Evolutionary conservation across 2,113 vertebrate species (phyloP).

Genomic region (Sminthopsis crassicaudata): DNA sequence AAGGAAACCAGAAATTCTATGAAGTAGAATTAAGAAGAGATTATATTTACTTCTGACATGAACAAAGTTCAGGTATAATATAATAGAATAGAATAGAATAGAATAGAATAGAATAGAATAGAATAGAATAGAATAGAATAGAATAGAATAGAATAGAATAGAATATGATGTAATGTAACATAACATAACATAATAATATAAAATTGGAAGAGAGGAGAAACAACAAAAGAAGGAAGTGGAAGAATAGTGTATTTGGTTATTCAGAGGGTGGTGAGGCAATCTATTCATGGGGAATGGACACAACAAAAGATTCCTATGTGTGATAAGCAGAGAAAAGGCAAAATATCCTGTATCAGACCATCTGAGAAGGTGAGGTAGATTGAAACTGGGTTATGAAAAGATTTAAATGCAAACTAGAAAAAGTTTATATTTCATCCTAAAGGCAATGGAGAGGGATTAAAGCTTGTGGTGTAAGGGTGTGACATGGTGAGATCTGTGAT

Average conservation of each 20-base stretch:
- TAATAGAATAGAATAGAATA: too few species aligned
- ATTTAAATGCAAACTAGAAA: neutral
- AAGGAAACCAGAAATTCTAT: neutral
- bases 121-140: too few species aligned
- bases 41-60: neutral
- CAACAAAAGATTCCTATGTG: neutral
- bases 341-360: neutral
- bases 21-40: neutral
- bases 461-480: neutral
- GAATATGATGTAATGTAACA: too few species aligned
- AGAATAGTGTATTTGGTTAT: neutral
- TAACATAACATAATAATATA: neutral
- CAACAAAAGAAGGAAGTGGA: neutral
- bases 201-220: neutral
- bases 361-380: neutral
- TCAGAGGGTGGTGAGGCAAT: neutral
- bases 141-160: too few species aligned
- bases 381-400: neutral
- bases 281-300: neutral
- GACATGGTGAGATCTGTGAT: neutral
- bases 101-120: too few species aligned
- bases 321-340: neutral
- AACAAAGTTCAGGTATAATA: neutral
- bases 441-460: neutral
- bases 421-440: neutral